phyloP scores from a whole-genome alignment of 2,888 invertebrate species.

The Drosophila eohydei region DNA sequence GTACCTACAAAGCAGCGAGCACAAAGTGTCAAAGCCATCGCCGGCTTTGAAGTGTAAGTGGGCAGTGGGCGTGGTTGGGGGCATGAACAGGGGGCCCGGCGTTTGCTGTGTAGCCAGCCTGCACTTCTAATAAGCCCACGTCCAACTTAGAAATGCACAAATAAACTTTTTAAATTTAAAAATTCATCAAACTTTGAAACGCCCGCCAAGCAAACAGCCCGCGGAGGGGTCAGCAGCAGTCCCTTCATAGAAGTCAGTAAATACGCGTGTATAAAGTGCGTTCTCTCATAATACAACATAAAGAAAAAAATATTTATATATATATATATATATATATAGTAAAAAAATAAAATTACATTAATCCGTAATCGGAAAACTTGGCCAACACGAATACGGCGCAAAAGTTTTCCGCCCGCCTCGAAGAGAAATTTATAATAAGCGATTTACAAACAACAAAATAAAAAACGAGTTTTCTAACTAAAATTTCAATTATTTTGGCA shows the following conservation, averaged over 20 bases:
- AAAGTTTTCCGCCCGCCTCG: slow-evolving; percentile 59
- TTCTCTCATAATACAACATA: slow-evolving; percentile 28
- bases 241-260: slow-evolving; percentile 37
- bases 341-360: slow-evolving; percentile 75
- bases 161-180: slow-evolving; percentile 81
- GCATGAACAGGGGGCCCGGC: too few species aligned
- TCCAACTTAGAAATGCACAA: slow-evolving; percentile 77
- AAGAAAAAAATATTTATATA: slow-evolving; percentile 28
- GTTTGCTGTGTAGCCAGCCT: slow-evolving; percentile 35
- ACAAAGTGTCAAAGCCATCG: slow-evolving; percentile 50
- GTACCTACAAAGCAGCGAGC: slow-evolving; percentile 16
- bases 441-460: slow-evolving; percentile 68
- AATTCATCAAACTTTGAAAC: slow-evolving; percentile 79
- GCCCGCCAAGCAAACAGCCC: slow-evolving; percentile 67
- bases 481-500: slow-evolving; percentile 75
- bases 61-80: neutral
- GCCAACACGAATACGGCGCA: slow-evolving; percentile 47
- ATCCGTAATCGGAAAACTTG: slow-evolving; percentile 82
- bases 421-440: slow-evolving; percentile 70
- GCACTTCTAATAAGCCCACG: slow-evolving; percentile 71
- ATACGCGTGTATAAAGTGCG: slow-evolving; percentile 30
- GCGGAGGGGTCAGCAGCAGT: slow-evolving; percentile 51
- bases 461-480: slow-evolving; percentile 73
- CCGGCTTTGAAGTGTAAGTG: slow-evolving; percentile 61
- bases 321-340: slow-evolving; percentile 27